Evolutionary conservation across 2,888 invertebrate species (phyloP).

Genomic region (Andrena dorsata): DNA sequence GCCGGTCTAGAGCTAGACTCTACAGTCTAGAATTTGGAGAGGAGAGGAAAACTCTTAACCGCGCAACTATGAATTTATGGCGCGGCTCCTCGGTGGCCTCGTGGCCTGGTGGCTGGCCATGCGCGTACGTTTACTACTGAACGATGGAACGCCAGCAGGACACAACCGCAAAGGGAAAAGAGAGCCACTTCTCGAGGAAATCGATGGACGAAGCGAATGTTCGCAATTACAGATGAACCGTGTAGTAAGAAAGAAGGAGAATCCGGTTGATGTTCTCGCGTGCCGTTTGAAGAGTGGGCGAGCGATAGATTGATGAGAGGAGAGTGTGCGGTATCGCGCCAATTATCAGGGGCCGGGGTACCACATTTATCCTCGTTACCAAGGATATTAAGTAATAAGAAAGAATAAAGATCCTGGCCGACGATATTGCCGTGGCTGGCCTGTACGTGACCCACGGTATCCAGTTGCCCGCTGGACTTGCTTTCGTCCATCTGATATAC

Average conservation of each 20-base stretch:
- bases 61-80: constrained; percentile 53
- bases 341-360: constrained; percentile 63
- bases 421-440: constrained; percentile 70
- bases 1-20: constrained; percentile 1
- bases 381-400: constrained; percentile 77
- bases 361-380: constrained; percentile 75
- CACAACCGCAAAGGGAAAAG: not conserved
- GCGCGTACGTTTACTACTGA: constrained; percentile 65
- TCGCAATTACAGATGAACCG: too few relatives aligned
- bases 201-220: too few relatives aligned
- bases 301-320: constrained; percentile 55
- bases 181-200: not conserved
- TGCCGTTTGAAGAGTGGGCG: constrained; percentile 14
- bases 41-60: constrained; percentile 25
- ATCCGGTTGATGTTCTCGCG: constrained; percentile 15
- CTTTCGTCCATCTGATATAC: constrained; percentile 72
- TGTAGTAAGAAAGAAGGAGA: too few relatives aligned
- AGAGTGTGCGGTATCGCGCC: constrained; percentile 59
- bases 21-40: constrained; percentile 4
- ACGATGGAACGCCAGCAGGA: constrained; percentile 31
- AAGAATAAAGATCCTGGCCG: constrained; percentile 74
- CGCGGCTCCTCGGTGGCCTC: constrained; percentile 49
- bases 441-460: constrained; percentile 73
- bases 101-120: constrained; percentile 61
- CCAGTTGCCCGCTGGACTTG: constrained; percentile 48